phyloP scores from a whole-genome alignment of 2,888 invertebrate genomes.

The Drosophila koepferae region DNA sequence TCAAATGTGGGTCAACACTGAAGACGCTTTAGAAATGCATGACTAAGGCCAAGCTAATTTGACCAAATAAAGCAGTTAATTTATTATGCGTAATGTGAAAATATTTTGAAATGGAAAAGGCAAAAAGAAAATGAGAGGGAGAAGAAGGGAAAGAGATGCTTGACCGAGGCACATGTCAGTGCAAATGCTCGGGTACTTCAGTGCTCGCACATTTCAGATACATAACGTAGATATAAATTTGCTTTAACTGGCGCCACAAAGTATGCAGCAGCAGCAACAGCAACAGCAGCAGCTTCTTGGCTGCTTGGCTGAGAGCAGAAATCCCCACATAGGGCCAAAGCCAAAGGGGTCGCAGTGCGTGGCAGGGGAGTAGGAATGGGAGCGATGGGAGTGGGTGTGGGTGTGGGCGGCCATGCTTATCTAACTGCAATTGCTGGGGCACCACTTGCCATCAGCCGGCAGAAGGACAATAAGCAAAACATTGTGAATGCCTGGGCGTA shows the following conservation, averaged over 20 bases:
- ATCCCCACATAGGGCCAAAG: conserved; percentile 12
- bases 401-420: conserved; percentile 26
- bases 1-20: background rate
- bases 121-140: background rate
- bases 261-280: conserved; percentile 19
- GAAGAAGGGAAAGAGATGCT: background rate
- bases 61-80: conserved; percentile 4
- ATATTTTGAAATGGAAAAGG: conserved; percentile 2
- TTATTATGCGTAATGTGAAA: conserved; percentile 14
- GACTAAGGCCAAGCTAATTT: background rate
- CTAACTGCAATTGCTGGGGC: conserved; percentile 41
- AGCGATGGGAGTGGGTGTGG: background rate
- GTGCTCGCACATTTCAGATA: conserved; percentile 10
- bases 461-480: conserved; percentile 46
- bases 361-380: background rate
- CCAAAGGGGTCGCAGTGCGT: conserved; percentile 1
- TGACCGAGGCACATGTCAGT: conserved; percentile 17
- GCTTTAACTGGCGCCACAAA: conserved; percentile 44
- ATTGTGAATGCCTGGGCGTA: conserved; percentile 20
- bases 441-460: conserved; percentile 20
- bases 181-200: conserved; percentile 9
- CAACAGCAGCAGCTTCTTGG: conserved; percentile 21
- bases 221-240: conserved; percentile 34
- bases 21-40: background rate
- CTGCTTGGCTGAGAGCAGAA: conserved; percentile 25